Percentiles rank a stretch among this genome's conserved stretches.
Conservation (phyloP, 2,888 invertebrate genomes). For the Autographa gamma region DNA sequence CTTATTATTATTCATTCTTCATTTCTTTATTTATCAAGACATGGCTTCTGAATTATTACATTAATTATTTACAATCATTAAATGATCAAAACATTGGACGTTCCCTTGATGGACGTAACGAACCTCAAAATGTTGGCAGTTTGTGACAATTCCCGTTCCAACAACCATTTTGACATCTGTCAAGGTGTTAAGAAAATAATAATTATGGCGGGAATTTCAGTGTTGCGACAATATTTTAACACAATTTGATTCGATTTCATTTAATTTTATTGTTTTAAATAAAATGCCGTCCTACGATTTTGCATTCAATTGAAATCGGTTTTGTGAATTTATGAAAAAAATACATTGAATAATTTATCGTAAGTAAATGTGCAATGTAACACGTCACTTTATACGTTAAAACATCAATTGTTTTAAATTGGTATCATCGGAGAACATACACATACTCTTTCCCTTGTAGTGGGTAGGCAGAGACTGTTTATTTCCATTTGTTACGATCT, state of each 20-base stretch:
- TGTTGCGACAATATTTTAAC: conserved; percentile 10
- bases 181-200: conserved; percentile 41
- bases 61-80: conserved; percentile 20
- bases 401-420: too few species aligned
- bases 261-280: conserved; percentile 8
- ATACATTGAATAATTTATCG: too few species aligned
- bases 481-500: too few species aligned
- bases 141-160: conserved; percentile 21
- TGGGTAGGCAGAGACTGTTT: too few species aligned
- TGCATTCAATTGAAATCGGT: too few species aligned
- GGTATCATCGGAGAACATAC: too few species aligned
- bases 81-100: conserved; percentile 24
- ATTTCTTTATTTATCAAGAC: background rate
- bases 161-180: conserved; percentile 53
- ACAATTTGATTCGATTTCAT: conserved; percentile 18
- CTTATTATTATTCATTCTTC: background rate
- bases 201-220: conserved; percentile 15
- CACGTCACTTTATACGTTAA: too few species aligned
- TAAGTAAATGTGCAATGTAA: too few species aligned
- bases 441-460: too few species aligned
- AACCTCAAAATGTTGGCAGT: conserved; percentile 41
- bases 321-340: too few species aligned
- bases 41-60: background rate
- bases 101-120: conserved; percentile 8
- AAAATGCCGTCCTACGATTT: background rate